Base-by-base conservation (phyloP, 2,888 invertebrate genomes). In the Sisyra terminalis region DNA sequence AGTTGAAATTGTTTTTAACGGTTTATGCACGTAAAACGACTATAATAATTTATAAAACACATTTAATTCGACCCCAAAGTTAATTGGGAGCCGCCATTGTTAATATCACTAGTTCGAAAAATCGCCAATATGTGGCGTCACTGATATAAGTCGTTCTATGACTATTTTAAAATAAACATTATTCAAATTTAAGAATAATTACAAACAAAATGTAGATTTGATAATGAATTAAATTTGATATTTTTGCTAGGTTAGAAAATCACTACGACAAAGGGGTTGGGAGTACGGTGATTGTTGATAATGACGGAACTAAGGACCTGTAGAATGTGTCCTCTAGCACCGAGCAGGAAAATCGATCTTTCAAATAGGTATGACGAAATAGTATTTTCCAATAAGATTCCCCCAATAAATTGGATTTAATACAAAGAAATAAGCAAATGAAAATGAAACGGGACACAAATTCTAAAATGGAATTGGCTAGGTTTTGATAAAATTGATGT, bases 21-120 rank as follows among this genome's bases (percentile, higher is more conserved):
- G 6, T 37, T 2, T 37, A 35, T 13, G 7, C 24, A 24, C 24
- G 14, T 35, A 13, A 35, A 35, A 35, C 7, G 17, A 37, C 16
- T 18, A 17, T 17, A 11, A 18, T 17, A 17, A 37, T 37, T 37
- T 37, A 30, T 14, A 7, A 38, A 43, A 43, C 43, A 43, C 43
- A 38, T 43, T 43, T 43, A 24, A 29, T 37, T 38, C 29, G 14
- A n/a, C 30, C 34, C 30, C 17, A 24, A 18, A 16, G 17, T 29
- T 32, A 18, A 17, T 17, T 37, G 43, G 43, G 24, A 38, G 37
- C 30, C 43, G 43, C 43, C 43, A 43, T 43, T 43, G 38, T 32
- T n/a, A 13, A 14, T 17, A 37, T 18, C 11, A 30, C 7, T 43
- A 43, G 15, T 43, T 29, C 7, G 15, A 14, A 29, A 16, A 29